Percentiles rank a stretch among this genome's conserved stretches.
phyloP scores from a whole-genome alignment of 2,797 vertebrate genomes.

The Bovichtus diacanthus region DNA sequence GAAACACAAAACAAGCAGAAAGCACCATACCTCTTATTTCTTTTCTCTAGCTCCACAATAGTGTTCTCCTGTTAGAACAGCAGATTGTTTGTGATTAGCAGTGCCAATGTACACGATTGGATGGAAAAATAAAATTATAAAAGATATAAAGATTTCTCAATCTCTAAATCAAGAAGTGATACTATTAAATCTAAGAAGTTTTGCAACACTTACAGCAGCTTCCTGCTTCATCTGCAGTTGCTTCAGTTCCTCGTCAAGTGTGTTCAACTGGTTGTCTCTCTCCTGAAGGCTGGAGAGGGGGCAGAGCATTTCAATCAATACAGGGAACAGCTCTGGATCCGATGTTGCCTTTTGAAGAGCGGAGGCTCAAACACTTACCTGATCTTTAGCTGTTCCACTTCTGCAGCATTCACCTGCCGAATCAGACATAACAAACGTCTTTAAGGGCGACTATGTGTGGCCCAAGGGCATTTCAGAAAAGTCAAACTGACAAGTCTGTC shows the following conservation, averaged over 20 bases:
- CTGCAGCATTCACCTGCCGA: constrained; percentile 79
- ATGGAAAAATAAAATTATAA: neutral
- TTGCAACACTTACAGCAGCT: constrained; percentile 64
- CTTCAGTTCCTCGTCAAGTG: constrained; percentile 75
- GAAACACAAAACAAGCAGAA: neutral
- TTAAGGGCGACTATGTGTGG: neutral
- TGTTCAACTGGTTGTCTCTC: constrained; percentile 66
- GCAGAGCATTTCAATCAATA: neutral
- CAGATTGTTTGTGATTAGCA: constrained; percentile 30
- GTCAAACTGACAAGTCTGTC: neutral
- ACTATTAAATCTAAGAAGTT: constrained; percentile 2
- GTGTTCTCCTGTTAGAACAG: constrained; percentile 65
- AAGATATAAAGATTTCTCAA: too few species aligned
- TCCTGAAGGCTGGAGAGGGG: constrained; percentile 71
- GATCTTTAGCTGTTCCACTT: constrained; percentile 84
- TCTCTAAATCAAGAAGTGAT: constrained; percentile 5
- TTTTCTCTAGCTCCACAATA: constrained; percentile 65
- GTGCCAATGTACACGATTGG: neutral
- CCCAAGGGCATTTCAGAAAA: neutral
- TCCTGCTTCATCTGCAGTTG: constrained; percentile 70
- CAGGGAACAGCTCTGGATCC: neutral
- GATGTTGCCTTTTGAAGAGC: neutral
- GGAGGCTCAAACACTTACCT: constrained; percentile 78
- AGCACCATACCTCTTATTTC: constrained; percentile 63
- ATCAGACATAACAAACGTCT: constrained; percentile 43